Evolutionary conservation across 2,113 vertebrate genomes (phyloP), one percentile per base, ranked within the genome.

Genomic region (Malurus cyaneus): DNA sequence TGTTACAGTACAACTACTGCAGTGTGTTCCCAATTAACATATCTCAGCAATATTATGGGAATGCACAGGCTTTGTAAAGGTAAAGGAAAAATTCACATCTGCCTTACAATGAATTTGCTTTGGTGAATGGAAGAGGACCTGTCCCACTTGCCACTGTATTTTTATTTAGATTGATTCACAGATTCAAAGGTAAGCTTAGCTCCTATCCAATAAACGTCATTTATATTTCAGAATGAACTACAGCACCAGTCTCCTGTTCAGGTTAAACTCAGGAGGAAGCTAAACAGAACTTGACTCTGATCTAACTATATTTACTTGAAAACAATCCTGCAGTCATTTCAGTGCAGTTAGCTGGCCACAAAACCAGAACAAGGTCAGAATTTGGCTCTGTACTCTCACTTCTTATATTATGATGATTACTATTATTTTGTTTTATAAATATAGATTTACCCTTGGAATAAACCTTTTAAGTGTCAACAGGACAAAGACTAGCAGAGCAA

Each of bases 381-480:
- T 61, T 60, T 83, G 59, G 16, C 53, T 52, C 76, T 86, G 52
- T 39, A 82, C 46, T 82, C 46, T 52, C 46, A 46, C 19, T 39
- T 89, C 49, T 76, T 87, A 12, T 62, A n/a, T 66, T 79, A 52
- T 52, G 20, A 88, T 44, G 20, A 34, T 79, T 34, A 77, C 47
- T 66, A 54, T 36, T 76, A 54, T 82, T 88, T 72, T 88, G 52
- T 57, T 81, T 94, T 62, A 80, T 56, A 95, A 72, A 57, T 53
- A 49, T 23, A 88, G 53, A 86, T 96, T 76, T 97, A 98, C 97
- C 98, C 97, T 98, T 88, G 96, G 96, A 90, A 98, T 98, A 88
- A 96, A 96, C 66, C 94, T 98, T 97, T 94, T 98, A 81, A 96
- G 77, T 85, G 96, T 56, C 88, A 98, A 88, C 88, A 98, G 92